Conservation (phyloP, 37 sponge, comb jelly and placozoan genomes). For the Haliclona indistincta region DNA sequence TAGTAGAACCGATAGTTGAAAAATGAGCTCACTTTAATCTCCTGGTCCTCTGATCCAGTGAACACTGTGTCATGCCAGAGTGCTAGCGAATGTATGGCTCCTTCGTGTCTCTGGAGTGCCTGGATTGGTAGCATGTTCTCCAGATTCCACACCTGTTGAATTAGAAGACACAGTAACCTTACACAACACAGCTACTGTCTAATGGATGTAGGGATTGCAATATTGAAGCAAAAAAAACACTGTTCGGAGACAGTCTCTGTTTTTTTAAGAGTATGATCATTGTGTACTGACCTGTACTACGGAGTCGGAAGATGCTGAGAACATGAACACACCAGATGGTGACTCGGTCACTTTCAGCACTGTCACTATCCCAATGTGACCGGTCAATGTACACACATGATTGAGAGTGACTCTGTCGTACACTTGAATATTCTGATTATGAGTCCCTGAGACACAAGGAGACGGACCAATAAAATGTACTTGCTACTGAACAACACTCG, state of each 20-base stretch:
- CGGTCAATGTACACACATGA: slow-evolving; percentile 74
- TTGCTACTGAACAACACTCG: background rate
- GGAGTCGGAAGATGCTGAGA: slow-evolving; percentile 84
- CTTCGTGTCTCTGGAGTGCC: slow-evolving; percentile 87
- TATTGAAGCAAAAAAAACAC: no score
- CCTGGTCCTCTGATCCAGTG: slow-evolving; percentile 90
- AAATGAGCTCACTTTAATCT: slow-evolving; percentile 78
- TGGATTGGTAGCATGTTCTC: slow-evolving; percentile 91
- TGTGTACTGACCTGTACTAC: slow-evolving; percentile 68
- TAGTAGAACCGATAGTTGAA: background rate
- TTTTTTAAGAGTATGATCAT: background rate
- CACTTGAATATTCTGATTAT: slow-evolving; percentile 92
- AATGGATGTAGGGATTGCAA: background rate
- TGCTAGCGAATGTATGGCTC: slow-evolving; percentile 67
- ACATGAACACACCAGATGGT: slow-evolving; percentile 72
- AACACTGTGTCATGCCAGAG: slow-evolving; percentile 81
- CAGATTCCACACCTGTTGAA: slow-evolving; percentile 87
- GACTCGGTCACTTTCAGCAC: slow-evolving; percentile 70
- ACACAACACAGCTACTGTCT: no score
- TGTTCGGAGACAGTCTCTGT: background rate
- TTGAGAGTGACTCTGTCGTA: slow-evolving; percentile 70
- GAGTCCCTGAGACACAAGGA: slow-evolving; percentile 58
- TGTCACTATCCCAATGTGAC: slow-evolving; percentile 90
- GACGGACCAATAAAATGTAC: background rate
- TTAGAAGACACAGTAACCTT: no score